These are phyloP conservation scores for Cottoperca gobio DNA, from an alignment of 2,797 vertebrate species.

Conservation along the genomic window DNA sequence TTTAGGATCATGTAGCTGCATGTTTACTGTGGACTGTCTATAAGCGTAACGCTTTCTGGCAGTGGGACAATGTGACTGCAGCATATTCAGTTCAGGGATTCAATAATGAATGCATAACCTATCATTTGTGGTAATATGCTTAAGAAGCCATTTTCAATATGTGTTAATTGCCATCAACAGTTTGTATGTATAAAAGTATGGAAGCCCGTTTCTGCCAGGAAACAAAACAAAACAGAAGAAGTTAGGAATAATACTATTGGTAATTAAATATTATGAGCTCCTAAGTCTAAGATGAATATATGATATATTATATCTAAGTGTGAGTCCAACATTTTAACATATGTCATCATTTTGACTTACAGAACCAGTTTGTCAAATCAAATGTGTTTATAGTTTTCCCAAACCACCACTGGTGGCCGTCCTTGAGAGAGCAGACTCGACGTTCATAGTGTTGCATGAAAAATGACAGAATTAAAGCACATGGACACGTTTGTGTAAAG, in stretches of 20 bases:
- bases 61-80: not conserved
- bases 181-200: not conserved
- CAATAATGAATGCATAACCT: constrained; percentile 25
- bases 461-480: not conserved
- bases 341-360: not conserved
- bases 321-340: not conserved
- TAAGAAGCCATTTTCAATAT: constrained; percentile 16
- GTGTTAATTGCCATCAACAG: constrained; percentile 13
- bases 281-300: not conserved
- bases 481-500: not conserved
- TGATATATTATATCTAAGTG: not conserved
- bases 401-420: fast-evolving
- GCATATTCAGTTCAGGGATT: constrained; percentile 4
- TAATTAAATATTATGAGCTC: not conserved
- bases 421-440: not conserved
- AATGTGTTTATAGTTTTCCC: not conserved
- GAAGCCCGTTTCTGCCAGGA: not conserved
- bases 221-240: not conserved
- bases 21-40: constrained; percentile 50
- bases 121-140: constrained; percentile 24
- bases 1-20: constrained; percentile 34
- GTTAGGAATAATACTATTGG: not conserved
- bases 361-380: not conserved
- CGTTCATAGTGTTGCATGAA: too few relatives aligned
- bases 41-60: constrained; percentile 31